Percentiles rank a stretch among this genome's conserved stretches.
These are phyloP conservation scores for Spilarctia lutea DNA, from an alignment of 2,888 invertebrate species.

Conservation along the genomic window DNA sequence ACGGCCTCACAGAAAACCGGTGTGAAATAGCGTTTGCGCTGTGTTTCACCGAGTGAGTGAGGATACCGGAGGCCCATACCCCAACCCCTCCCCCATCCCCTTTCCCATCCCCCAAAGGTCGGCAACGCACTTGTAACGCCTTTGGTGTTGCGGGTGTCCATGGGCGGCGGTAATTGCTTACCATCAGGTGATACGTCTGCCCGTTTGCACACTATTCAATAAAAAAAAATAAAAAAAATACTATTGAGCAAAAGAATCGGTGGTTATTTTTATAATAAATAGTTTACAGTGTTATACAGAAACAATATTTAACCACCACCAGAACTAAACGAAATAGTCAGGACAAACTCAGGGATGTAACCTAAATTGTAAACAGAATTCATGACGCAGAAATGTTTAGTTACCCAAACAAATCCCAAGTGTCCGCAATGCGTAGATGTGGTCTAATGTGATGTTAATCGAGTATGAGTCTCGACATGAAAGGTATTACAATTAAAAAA, in stretches of 20 bases:
- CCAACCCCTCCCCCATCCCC: too few species aligned
- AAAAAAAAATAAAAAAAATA: too few species aligned
- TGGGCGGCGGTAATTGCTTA: too few species aligned
- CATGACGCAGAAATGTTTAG: conserved; percentile 13
- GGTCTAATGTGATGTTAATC: conserved; percentile 20
- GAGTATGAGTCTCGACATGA: conserved; percentile 12
- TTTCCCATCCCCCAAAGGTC: too few species aligned
- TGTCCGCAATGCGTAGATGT: conserved; percentile 19
- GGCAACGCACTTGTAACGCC: too few species aligned
- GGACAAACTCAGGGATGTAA: background rate
- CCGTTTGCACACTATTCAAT: too few species aligned
- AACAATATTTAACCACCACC: background rate
- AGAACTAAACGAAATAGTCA: conserved; percentile 6
- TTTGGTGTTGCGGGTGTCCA: too few species aligned
- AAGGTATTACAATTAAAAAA: conserved; percentile 2
- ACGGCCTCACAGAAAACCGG: too few species aligned
- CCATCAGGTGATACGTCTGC: too few species aligned
- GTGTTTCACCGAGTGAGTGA: too few species aligned
- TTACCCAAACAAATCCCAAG: conserved; percentile 18
- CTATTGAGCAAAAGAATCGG: background rate
- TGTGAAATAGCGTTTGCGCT: too few species aligned
- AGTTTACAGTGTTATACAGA: background rate
- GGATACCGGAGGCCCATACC: too few species aligned
- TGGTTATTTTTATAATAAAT: background rate
- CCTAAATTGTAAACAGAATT: conserved; percentile 13